These are phyloP conservation scores for Nothura maculosa DNA, from an alignment of 2,797 vertebrate species.

Conservation along the genomic window DNA sequence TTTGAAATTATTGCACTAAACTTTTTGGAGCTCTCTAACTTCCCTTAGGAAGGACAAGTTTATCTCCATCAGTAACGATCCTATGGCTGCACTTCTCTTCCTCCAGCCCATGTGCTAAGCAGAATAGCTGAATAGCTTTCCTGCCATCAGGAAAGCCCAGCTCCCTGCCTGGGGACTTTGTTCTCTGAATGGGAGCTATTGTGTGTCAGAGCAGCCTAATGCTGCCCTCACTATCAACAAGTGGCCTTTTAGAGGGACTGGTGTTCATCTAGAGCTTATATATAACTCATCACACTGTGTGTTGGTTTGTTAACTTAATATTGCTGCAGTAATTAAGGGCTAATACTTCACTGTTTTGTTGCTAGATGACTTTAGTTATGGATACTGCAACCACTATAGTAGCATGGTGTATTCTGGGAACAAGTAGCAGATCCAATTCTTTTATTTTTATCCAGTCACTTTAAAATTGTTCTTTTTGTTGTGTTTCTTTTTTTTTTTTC, in stretches of 20 bases:
- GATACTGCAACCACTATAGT: background rate
- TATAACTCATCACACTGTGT: background rate
- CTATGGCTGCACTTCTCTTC: background rate
- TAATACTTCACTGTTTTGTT: background rate
- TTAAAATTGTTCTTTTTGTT: background rate
- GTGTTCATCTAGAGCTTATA: background rate
- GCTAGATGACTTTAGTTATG: background rate
- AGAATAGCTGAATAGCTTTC: background rate
- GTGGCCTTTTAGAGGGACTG: background rate
- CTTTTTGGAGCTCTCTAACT: background rate
- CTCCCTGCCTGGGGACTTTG: background rate
- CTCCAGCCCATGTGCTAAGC: background rate
- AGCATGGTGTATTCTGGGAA: background rate
- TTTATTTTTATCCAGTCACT: background rate
- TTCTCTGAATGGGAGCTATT: background rate
- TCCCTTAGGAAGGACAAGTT: background rate
- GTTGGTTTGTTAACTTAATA: background rate
- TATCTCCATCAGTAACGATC: background rate
- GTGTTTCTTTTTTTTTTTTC: background rate
- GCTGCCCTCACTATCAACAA: background rate
- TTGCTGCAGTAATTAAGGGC: background rate
- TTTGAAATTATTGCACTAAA: background rate
- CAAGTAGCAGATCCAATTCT: accelerated
- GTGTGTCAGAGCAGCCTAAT: background rate
- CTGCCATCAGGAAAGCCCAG: background rate